Evolutionary conservation across 2,888 invertebrate species (phyloP), one percentile per base, ranked within the genome.

Genomic region (Amblyteles armatorius): DNA sequence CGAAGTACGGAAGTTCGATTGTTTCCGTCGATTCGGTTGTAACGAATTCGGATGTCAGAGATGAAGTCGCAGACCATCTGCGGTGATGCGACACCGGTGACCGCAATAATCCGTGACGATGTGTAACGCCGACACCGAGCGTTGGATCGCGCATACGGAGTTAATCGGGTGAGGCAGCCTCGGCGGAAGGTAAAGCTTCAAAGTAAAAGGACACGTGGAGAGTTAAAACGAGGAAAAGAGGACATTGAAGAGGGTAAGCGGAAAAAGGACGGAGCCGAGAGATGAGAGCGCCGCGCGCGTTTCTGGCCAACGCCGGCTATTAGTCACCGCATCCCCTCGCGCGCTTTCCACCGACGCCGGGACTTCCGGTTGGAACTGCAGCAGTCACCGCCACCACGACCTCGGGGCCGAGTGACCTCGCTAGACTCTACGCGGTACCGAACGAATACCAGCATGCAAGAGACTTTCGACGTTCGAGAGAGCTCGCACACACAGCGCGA

Each of bases 301-400:
- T 82, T 78, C 82, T 88, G 90, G 89, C 88, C 90, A 88, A 85
- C 84, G 87, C 87, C 88, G 87, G 88, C 92, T 90, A 91, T 91
- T 91, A 90, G 91, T 92, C 90, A 91, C 87, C 87, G 78, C 83
- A 85, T 81, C 78, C 57, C 57, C 87, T 82, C 84, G 82, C 76
- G 82, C 78, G 82, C 73, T 80, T 83, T 82, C 84, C 69, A 57
- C 83, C 63, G 72, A 80, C 80, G 79, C 76, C 55, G 79, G 77
- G 80, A 85, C 87, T 87, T 86, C 87, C 86, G 87, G 86, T 86
- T 88, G 79, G 60, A 79, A 85, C 85, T 84, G 88, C 87, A 68
- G 82, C 72, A 87, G 86, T 86, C 88, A 86, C 85, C 82, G 79
- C 71, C 81, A 71, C 40, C 67, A 73, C 74, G 40, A 40, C 69